A percentile compares a stretch with the other conserved stretches of the same genome.
phyloP scores from a whole-genome alignment of 2,113 vertebrate genomes.

The Excalfactoria chinensis region DNA sequence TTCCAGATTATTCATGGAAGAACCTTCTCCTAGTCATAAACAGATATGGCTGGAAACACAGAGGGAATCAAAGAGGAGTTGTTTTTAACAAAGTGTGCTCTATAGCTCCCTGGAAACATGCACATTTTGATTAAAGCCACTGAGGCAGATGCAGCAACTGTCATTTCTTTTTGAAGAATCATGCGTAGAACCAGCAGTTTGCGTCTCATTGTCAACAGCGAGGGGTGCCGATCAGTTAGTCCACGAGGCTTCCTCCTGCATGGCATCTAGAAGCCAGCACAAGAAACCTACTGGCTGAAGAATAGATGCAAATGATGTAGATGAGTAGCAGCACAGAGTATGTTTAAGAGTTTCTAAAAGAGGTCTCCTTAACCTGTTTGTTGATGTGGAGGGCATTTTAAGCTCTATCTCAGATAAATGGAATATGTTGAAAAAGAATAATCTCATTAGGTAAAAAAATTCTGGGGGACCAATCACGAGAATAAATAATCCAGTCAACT shows the following conservation, averaged over 20 bases:
- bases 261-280: neutral
- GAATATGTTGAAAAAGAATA: neutral
- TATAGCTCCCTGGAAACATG: neutral
- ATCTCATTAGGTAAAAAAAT: neutral
- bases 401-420: neutral
- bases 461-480: neutral
- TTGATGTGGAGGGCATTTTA: neutral
- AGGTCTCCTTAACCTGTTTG: neutral
- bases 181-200: neutral
- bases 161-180: neutral
- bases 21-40: neutral
- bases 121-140: neutral
- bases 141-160: fast-evolving
- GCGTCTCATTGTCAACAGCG: neutral
- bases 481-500: neutral
- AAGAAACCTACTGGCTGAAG: neutral
- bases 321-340: neutral
- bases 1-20: neutral
- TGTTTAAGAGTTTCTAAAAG: no score
- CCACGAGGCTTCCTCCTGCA: neutral
- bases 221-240: neutral
- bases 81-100: neutral
- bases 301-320: fast-evolving
- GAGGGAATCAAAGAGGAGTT: neutral
- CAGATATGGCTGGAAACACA: neutral